phyloP scores from a whole-genome alignment of 2,888 invertebrate genomes.

The Xestia c-nigrum region DNA sequence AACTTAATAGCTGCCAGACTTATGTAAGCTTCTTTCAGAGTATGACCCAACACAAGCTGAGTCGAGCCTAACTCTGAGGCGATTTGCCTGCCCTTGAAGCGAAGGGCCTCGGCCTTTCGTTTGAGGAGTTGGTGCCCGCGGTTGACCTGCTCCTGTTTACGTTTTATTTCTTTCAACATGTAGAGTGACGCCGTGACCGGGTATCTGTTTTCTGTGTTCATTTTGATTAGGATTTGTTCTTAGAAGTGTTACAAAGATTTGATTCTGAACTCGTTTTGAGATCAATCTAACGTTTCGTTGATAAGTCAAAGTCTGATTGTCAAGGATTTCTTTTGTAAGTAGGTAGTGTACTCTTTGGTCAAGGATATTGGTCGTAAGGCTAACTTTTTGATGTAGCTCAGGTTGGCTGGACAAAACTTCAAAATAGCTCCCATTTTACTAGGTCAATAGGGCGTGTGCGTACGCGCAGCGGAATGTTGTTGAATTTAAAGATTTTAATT shows the following conservation, averaged over 20 bases:
- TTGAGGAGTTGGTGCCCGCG: constrained; percentile 84
- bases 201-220: constrained; percentile 86
- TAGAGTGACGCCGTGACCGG: constrained; percentile 85
- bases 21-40: constrained; percentile 85
- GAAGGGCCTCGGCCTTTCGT: constrained; percentile 84
- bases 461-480: no score
- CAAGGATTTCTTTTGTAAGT: constrained; percentile 1
- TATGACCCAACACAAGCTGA: constrained; percentile 82
- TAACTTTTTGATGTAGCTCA: no score
- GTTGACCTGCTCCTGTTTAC: constrained; percentile 82
- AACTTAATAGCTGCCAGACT: constrained; percentile 87
- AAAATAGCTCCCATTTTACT: no score
- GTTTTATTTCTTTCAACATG: constrained; percentile 86
- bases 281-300: constrained; percentile 14
- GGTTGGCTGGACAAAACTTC: no score
- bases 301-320: constrained; percentile 7
- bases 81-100: constrained; percentile 81
- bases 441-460: no score
- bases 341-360: not conserved
- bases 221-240: constrained; percentile 57
- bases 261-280: not conserved
- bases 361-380: not conserved
- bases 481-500: no score
- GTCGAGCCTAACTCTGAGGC: constrained; percentile 80
- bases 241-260: not conserved